Evolutionary conservation across 2,113 vertebrate genomes (phyloP).

Genomic region (Microtus montanus): DNA sequence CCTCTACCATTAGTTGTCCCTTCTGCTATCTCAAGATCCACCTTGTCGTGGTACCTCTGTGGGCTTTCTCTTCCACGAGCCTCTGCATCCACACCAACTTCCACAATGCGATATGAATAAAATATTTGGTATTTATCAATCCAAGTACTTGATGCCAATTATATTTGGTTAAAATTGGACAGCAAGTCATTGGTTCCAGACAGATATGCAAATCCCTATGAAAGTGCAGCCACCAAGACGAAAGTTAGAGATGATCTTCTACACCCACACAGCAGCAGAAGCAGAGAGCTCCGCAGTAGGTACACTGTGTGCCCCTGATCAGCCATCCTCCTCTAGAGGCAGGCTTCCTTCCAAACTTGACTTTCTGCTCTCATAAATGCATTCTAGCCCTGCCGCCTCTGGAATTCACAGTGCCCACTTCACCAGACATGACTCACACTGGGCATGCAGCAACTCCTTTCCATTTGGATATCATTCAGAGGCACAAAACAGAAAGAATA

Average conservation of each 20-base stretch:
- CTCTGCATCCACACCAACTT: neutral
- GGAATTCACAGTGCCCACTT: constrained; percentile 50
- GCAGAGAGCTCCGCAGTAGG: neutral
- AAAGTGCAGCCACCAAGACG: neutral
- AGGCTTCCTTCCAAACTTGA: constrained; percentile 56
- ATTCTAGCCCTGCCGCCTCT: constrained; percentile 52
- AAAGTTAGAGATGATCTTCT: constrained; percentile 30
- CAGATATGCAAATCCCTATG: neutral
- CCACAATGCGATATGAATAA: neutral
- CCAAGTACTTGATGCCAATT: neutral
- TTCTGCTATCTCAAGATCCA: neutral
- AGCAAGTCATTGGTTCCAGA: neutral
- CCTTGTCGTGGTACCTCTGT: neutral
- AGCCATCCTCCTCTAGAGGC: neutral
- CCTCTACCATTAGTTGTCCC: neutral
- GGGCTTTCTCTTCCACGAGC: neutral
- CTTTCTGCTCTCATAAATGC: constrained; percentile 30
- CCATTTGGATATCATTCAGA: constrained; percentile 52
- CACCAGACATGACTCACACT: constrained; percentile 60
- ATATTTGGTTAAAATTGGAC: neutral
- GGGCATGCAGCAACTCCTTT: constrained; percentile 53
- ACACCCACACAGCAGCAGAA: neutral
- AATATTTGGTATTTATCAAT: neutral
- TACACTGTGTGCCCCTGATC: neutral
- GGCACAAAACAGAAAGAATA: constrained; percentile 51